A percentile compares a stretch with the other conserved stretches of the same genome.
Evolutionary conservation across 2,113 vertebrate species (phyloP).

Genomic region (Oenanthe oenanthe): DNA sequence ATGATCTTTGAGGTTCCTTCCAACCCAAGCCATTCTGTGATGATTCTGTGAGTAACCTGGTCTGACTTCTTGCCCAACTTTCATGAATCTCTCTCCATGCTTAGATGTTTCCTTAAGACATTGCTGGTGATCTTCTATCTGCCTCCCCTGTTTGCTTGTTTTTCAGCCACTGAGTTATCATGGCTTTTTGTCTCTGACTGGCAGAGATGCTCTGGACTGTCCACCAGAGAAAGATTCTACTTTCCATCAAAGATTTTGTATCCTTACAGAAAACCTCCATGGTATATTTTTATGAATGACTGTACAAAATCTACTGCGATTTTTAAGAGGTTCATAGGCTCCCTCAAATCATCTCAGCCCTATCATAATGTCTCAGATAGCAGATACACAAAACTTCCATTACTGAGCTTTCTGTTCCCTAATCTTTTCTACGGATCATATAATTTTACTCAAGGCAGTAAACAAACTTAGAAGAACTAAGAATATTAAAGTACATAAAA

Average conservation of each 20-base stretch:
- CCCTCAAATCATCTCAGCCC: background rate
- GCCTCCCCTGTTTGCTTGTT: background rate
- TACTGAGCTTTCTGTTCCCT: conserved; percentile 26
- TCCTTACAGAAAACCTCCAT: background rate
- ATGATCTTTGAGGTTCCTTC: background rate
- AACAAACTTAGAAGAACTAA: conserved; percentile 66
- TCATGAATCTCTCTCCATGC: background rate
- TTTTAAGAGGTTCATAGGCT: background rate
- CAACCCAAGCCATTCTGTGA: background rate
- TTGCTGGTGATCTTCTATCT: background rate
- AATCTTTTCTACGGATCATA: conserved; percentile 55
- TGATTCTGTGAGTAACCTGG: background rate
- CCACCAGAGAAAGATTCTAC: background rate
- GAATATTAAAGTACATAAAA: conserved; percentile 69
- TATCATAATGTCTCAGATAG: background rate
- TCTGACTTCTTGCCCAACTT: background rate
- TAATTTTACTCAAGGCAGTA: conserved; percentile 71
- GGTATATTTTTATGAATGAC: background rate
- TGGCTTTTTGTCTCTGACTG: background rate
- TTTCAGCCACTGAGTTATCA: background rate
- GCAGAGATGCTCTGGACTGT: background rate
- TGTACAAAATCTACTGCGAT: background rate
- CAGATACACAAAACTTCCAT: conserved; percentile 1
- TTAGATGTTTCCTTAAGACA: background rate
- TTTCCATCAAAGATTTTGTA: background rate